Conservation (phyloP, 2,797 vertebrate species). For the Enteromius mattozi region DNA sequence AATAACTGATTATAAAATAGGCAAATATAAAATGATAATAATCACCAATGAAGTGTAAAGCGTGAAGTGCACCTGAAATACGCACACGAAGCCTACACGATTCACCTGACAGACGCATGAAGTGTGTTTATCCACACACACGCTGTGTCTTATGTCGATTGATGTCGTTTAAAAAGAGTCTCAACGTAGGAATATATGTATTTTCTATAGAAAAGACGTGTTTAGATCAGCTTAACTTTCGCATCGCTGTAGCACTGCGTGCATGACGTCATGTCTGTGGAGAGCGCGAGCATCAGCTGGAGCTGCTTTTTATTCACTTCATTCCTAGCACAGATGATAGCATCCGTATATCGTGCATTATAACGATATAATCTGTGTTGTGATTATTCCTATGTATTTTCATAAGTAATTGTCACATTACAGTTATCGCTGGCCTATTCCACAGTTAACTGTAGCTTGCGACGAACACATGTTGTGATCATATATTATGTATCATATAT, state of each 20-base stretch:
- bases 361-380: background rate
- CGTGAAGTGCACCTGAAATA: slow-evolving; percentile 24
- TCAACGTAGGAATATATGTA: background rate
- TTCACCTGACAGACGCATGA: background rate
- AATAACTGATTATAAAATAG: background rate
- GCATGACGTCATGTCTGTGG: slow-evolving; percentile 64
- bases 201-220: background rate
- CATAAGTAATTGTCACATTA: background rate
- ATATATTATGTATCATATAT: background rate
- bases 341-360: background rate
- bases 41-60: background rate
- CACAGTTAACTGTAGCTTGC: background rate
- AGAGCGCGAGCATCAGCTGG: slow-evolving; percentile 54
- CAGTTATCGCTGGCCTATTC: background rate
- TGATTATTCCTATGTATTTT: background rate
- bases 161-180: background rate
- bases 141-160: background rate
- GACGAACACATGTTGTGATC: background rate
- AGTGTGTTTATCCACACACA: background rate
- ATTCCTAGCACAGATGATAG: background rate
- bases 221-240: background rate
- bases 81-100: background rate
- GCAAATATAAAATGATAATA: background rate
- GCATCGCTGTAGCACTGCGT: slow-evolving; percentile 44
- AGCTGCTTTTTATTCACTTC: slow-evolving; percentile 34